Conservation (phyloP, 2,888 invertebrate genomes). For the Harmothoe impar region DNA sequence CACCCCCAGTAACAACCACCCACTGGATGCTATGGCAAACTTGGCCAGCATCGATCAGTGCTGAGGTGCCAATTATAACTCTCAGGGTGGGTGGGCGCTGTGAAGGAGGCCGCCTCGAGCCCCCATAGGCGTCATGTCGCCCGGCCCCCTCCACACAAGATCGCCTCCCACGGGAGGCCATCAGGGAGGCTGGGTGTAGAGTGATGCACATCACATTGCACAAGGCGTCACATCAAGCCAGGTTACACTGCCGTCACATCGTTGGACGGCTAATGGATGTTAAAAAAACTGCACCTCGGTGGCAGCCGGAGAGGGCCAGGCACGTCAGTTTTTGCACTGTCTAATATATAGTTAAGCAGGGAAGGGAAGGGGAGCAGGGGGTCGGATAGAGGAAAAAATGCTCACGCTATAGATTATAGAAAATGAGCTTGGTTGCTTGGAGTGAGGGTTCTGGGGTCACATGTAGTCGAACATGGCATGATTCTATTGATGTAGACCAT, state of each 20-base stretch:
- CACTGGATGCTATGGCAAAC: conserved; percentile 37
- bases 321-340: neutral
- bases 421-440: too few species aligned
- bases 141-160: neutral
- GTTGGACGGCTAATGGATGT: conserved; percentile 3
- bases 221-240: conserved; percentile 34
- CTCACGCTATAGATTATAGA: too few species aligned
- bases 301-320: neutral
- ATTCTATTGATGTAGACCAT: too few species aligned
- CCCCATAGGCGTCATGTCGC: conserved; percentile 17
- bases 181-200: neutral
- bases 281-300: neutral
- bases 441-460: too few species aligned
- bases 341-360: neutral
- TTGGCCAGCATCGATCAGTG: conserved; percentile 49
- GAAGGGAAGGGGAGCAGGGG: too few species aligned
- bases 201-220: conserved; percentile 33
- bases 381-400: too few species aligned
- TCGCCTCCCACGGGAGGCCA: conserved; percentile 25
- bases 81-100: neutral
- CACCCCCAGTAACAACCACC: conserved; percentile 36
- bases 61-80: conserved; percentile 44
- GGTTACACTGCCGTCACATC: neutral
- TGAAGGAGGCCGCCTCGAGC: conserved; percentile 15
- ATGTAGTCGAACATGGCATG: neutral